Evolutionary conservation across 92 coral and sea anemone species (phyloP).

Genomic region (Phymanthus crucifer): DNA sequence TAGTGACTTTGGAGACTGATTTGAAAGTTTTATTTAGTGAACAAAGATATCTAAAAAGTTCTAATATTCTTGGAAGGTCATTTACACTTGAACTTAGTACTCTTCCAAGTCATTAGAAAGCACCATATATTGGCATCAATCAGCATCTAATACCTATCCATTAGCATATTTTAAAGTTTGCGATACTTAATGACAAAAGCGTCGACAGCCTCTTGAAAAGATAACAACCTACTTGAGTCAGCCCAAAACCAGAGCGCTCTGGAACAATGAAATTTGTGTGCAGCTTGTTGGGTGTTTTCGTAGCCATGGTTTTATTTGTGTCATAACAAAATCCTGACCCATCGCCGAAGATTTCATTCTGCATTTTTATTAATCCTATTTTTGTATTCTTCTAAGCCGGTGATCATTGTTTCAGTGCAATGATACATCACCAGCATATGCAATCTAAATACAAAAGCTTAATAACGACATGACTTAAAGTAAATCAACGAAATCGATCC

Average conservation of each 20-base stretch:
- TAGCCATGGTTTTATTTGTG: background rate
- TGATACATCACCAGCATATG: background rate
- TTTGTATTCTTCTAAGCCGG: slow-evolving; percentile 2
- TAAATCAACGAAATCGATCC: background rate
- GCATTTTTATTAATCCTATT: slow-evolving; percentile 9
- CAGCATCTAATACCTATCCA: background rate
- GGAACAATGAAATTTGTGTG: background rate
- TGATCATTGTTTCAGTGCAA: slow-evolving; percentile 2
- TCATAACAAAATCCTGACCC: background rate
- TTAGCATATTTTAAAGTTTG: slow-evolving; percentile 30
- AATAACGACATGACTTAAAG: background rate
- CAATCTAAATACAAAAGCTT: background rate
- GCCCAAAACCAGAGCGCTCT: background rate
- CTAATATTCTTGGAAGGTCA: slow-evolving; percentile 1
- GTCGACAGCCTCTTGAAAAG: slow-evolving; percentile 25
- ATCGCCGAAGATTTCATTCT: background rate
- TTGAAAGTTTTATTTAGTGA: background rate
- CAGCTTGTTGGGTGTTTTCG: background rate
- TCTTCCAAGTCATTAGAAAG: slow-evolving; percentile 6
- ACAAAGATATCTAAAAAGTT: background rate
- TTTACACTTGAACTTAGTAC: background rate
- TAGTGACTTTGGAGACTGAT: background rate
- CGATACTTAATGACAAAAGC: background rate
- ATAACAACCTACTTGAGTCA: slow-evolving; percentile 11
- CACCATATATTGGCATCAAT: slow-evolving; percentile 15